Evolutionary conservation across 2,797 vertebrate species (phyloP).

Genomic region (Hydrocynus forskahlii): DNA sequence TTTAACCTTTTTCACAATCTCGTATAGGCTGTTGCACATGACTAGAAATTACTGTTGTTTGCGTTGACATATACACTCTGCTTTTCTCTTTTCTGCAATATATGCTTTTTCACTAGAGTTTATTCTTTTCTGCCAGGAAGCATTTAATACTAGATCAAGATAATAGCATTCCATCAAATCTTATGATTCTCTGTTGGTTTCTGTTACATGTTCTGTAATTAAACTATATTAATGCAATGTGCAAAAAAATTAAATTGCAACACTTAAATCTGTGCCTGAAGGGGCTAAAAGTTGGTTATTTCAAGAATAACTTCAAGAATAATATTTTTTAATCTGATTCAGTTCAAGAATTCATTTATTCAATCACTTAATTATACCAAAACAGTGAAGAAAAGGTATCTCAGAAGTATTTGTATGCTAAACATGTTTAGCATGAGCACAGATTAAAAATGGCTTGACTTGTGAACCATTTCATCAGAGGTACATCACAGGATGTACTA

Average conservation of each 20-base stretch:
- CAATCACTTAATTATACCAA: too few species aligned
- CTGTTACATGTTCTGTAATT: too few species aligned
- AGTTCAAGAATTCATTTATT: too few species aligned
- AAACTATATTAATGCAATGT: too few species aligned
- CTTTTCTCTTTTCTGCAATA: constrained; percentile 23
- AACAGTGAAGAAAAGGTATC: neutral
- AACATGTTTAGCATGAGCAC: neutral
- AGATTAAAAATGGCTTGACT: neutral
- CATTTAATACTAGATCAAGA: neutral
- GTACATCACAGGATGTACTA: neutral
- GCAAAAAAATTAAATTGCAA: too few species aligned
- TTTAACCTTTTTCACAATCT: constrained; percentile 72
- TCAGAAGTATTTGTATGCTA: neutral
- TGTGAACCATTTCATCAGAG: neutral
- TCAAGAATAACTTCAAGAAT: too few species aligned
- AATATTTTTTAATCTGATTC: too few species aligned
- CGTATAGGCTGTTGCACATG: constrained; percentile 49
- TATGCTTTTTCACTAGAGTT: neutral
- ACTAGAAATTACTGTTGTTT: constrained; percentile 65
- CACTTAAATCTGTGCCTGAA: too few species aligned
- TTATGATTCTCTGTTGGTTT: too few species aligned
- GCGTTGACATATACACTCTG: constrained; percentile 34
- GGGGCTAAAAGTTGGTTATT: too few species aligned
- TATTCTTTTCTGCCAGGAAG: neutral
- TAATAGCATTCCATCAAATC: too few species aligned